Base-by-base conservation (phyloP, 30 jellyfish, hydroid and myxozoan genomes). In the Aurelia aurita complex sp. Pacific region DNA sequence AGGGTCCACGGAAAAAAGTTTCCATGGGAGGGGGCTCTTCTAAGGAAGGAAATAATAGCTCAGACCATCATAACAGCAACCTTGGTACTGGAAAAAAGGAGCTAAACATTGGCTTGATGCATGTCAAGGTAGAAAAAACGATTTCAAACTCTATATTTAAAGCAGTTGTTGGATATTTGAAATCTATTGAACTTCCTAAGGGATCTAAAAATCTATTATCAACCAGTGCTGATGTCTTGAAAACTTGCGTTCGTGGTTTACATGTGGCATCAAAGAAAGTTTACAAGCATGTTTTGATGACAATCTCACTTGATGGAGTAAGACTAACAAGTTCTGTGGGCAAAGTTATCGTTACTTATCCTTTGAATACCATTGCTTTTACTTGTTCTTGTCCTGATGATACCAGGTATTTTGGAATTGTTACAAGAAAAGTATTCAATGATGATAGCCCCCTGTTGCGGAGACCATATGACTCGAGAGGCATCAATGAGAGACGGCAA, bases 331-430 rank as follows among this genome's bases (percentile, higher is more conserved):
- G 80, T 61, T 64, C 81, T 53, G 46, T 11, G 29, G 91, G 92
- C 12, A 29, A 67, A n/a, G 88, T 73, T 35, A 79, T 85, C 23
- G 81, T 75, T 38, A 86, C 95, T 10, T 92, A 86, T 64, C 96
- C 98, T 40, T 53, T 85, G 60, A 74, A 76, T 59, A 78, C 90
- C 43, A 59, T 92, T 17, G 85, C 90, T 19, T 92, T 85, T 65
- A 79, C 96, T 8, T 82, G 94, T 42, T 66, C 87, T 42, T 91
- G 96, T 67, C 88, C 98, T 1, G 93, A 80, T 32, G 98, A 91
- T 78, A 80, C 75, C 32, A 84, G 83, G 18, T 91, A 6, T 46
- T 91, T 91, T 91, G 96, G 96, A 38, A 62, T 91, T 65, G 98
- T 91, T 32, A 91, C 98, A 57, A 67, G 90, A 50, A 91, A 91